Percentiles rank a stretch among this genome's conserved stretches.
phyloP scores from a whole-genome alignment of 1,140 invertebrate genomes.

The Medauroidea extradentata region DNA sequence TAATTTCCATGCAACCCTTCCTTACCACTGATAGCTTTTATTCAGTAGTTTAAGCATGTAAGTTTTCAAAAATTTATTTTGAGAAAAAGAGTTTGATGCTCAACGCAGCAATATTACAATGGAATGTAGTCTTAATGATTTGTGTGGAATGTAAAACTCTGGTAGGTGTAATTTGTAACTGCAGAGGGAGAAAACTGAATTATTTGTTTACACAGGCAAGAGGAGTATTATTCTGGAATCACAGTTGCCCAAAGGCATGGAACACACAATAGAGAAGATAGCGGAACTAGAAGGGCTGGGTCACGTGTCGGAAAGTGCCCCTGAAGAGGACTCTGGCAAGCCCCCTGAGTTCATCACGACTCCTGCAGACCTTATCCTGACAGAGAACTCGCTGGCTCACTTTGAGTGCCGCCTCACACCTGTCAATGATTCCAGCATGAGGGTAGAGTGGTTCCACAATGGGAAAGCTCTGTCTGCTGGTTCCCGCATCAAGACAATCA shows the following conservation, averaged over 20 bases:
- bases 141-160: too few relatives aligned
- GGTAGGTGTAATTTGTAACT: too few relatives aligned
- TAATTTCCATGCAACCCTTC: too few relatives aligned
- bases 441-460: constrained; percentile 96
- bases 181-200: too few relatives aligned
- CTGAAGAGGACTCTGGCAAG: constrained; percentile 80
- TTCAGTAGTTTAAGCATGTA: too few relatives aligned
- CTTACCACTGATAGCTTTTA: too few relatives aligned
- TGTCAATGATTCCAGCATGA: constrained; percentile 87
- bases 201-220: constrained; percentile 61
- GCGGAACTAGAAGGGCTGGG: constrained; percentile 87
- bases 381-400: constrained; percentile 86
- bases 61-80: too few relatives aligned
- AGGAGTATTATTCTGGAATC: constrained; percentile 88
- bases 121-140: too few relatives aligned
- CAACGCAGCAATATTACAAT: too few relatives aligned
- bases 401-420: constrained; percentile 88
- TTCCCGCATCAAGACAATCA: constrained; percentile 85
- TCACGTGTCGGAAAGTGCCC: constrained; percentile 51
- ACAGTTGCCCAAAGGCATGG: constrained; percentile 88
- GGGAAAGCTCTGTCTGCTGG: constrained; percentile 84
- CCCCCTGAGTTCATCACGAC: constrained; percentile 90
- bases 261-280: constrained; percentile 88
- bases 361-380: constrained; percentile 75
- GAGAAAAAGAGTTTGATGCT: too few relatives aligned